phyloP scores from a whole-genome alignment of 2,797 vertebrate genomes.

The Mionectes olivaceus region DNA sequence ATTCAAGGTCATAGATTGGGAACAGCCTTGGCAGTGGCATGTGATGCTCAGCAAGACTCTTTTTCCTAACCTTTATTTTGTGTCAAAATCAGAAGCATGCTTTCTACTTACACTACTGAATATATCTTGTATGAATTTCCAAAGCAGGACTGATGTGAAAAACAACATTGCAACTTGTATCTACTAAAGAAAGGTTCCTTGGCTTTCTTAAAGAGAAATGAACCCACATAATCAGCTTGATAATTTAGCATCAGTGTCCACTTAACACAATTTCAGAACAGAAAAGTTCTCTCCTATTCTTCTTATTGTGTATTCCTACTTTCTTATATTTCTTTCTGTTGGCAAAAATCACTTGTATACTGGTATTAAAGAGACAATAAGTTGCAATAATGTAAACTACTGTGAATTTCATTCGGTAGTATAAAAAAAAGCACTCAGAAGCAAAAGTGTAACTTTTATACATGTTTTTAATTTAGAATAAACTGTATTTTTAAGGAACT shows the following conservation, averaged over 20 bases:
- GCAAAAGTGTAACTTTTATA: not conserved
- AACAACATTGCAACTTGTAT: not conserved
- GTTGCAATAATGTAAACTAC: not conserved
- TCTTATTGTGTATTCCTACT: not conserved
- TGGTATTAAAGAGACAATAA: not conserved
- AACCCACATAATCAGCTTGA: not conserved
- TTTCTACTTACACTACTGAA: not conserved
- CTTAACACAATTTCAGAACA: not conserved
- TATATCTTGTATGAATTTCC: not conserved
- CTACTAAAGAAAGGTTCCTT: not conserved
- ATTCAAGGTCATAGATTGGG: slow-evolving; percentile 1
- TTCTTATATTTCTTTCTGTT: not conserved
- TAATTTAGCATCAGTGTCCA: not conserved
- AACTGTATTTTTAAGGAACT: not conserved
- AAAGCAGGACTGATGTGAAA: not conserved
- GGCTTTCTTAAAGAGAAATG: not conserved
- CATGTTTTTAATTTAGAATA: not conserved
- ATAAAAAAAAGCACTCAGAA: not conserved
- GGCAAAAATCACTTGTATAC: not conserved
- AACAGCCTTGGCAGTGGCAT: not conserved
- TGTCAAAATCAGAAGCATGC: not conserved
- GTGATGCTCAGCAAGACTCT: not conserved
- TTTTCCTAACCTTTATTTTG: not conserved
- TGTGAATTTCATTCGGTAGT: not conserved
- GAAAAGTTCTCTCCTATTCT: not conserved